These are phyloP conservation scores for Cyclura pinguis DNA, from an alignment of 2,797 vertebrate genomes.

Conservation along the genomic window DNA sequence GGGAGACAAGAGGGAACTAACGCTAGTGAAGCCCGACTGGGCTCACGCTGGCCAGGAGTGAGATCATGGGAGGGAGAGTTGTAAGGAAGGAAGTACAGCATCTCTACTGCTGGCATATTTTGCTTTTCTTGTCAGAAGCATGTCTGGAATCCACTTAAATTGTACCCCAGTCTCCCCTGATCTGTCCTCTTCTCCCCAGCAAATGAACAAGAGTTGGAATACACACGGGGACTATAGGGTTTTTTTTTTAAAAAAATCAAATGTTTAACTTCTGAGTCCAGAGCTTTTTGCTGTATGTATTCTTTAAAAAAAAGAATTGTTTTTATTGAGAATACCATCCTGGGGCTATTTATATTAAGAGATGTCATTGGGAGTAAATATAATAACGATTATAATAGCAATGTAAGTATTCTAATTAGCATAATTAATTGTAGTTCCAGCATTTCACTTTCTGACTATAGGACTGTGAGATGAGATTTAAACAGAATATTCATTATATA, in stretches of 20 bases:
- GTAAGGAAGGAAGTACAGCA: not conserved
- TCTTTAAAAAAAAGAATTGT: too few relatives aligned
- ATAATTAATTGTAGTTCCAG: not conserved
- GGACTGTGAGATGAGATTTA: not conserved
- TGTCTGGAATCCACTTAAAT: not conserved
- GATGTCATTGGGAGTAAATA: not conserved
- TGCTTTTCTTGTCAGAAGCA: not conserved
- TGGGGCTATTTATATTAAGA: not conserved
- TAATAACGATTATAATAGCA: not conserved
- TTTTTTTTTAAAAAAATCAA: too few relatives aligned
- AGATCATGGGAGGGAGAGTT: not conserved
- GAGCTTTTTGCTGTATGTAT: too few relatives aligned
- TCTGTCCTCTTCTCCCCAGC: not conserved
- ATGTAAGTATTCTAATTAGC: not conserved
- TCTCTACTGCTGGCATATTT: not conserved
- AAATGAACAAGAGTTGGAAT: not conserved
- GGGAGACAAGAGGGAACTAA: not conserved
- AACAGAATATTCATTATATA: not conserved
- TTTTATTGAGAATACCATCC: not conserved
- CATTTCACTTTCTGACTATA: slow-evolving; percentile 6
- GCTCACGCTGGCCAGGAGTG: not conserved
- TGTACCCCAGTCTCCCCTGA: not conserved
- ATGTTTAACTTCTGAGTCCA: too few relatives aligned
- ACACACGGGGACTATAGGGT: too few relatives aligned
- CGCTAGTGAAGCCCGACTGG: not conserved